These are phyloP conservation scores for Orchesellides sinensis DNA, from an alignment of 2,888 invertebrate species.

Conservation along the genomic window DNA sequence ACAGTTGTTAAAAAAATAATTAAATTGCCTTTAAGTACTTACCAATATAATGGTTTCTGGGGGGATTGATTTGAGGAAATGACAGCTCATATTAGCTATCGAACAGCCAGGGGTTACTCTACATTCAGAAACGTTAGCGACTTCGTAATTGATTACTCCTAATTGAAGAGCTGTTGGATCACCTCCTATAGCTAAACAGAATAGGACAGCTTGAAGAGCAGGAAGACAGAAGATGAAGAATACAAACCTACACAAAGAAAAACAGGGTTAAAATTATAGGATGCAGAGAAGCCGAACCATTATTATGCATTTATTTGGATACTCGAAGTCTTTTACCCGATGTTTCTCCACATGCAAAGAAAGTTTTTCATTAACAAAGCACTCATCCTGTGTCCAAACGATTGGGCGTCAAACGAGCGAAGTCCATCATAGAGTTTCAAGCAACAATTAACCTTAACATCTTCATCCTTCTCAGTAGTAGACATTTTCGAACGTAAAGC, in stretches of 20 bases:
- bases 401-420: background rate
- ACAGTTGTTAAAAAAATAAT: background rate
- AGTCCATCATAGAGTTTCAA: background rate
- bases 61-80: conserved; percentile 87
- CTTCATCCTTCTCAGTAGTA: background rate
- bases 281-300: background rate
- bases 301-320: background rate
- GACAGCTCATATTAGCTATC: conserved; percentile 86
- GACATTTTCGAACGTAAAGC: too few relatives aligned
- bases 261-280: background rate
- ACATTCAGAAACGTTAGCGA: conserved; percentile 77
- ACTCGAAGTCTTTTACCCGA: conserved; percentile 81
- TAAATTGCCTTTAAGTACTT: conserved; percentile 76
- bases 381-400: conserved; percentile 75
- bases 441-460: background rate
- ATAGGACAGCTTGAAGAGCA: conserved; percentile 95
- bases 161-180: conserved; percentile 89
- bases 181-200: conserved; percentile 93
- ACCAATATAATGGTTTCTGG: conserved; percentile 84
- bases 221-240: conserved; percentile 95
- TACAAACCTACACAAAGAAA: conserved; percentile 84
- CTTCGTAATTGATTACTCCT: conserved; percentile 90
- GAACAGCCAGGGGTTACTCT: conserved; percentile 83
- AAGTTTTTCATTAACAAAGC: conserved; percentile 93
- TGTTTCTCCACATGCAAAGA: conserved; percentile 93